Evolutionary conservation across 2,888 invertebrate genomes (phyloP).

Genomic region (Lydus trimaculatus): DNA sequence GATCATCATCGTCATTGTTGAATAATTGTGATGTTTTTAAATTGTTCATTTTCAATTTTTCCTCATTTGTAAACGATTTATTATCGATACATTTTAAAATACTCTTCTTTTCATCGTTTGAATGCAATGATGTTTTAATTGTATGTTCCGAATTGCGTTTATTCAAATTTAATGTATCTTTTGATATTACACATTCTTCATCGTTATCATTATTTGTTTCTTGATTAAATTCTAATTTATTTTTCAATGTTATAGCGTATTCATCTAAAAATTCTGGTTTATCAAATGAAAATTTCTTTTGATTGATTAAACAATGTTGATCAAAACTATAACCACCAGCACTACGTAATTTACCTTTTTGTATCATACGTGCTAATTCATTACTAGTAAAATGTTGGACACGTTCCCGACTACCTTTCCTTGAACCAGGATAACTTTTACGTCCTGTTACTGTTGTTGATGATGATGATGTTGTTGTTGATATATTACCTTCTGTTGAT

Average conservation of each 20-base stretch:
- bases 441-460: slow-evolving; percentile 55
- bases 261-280: slow-evolving; percentile 58
- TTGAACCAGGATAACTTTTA: slow-evolving; percentile 72
- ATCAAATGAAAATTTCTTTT: slow-evolving; percentile 58
- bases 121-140: slow-evolving; percentile 45
- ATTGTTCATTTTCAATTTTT: slow-evolving; percentile 49
- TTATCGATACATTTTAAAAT: slow-evolving; percentile 54
- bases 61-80: slow-evolving; percentile 43
- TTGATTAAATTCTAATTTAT: slow-evolving; percentile 46
- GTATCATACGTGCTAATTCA: slow-evolving; percentile 61
- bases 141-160: slow-evolving; percentile 58
- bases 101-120: slow-evolving; percentile 53
- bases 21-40: slow-evolving; percentile 6
- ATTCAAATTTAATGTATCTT: slow-evolving; percentile 56
- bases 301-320: slow-evolving; percentile 51
- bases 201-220: slow-evolving; percentile 38
- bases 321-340: slow-evolving; percentile 56
- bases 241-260: slow-evolving; percentile 53
- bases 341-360: slow-evolving; percentile 60
- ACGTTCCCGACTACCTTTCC: slow-evolving; percentile 73
- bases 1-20: slow-evolving; percentile 28
- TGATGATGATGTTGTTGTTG: slow-evolving; percentile 45
- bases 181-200: slow-evolving; percentile 52
- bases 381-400: slow-evolving; percentile 58
- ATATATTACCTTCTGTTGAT: slow-evolving; percentile 69